These are phyloP conservation scores for Chaunax sp. DNA, from an alignment of 2,797 vertebrate genomes.

Conservation along the genomic window DNA sequence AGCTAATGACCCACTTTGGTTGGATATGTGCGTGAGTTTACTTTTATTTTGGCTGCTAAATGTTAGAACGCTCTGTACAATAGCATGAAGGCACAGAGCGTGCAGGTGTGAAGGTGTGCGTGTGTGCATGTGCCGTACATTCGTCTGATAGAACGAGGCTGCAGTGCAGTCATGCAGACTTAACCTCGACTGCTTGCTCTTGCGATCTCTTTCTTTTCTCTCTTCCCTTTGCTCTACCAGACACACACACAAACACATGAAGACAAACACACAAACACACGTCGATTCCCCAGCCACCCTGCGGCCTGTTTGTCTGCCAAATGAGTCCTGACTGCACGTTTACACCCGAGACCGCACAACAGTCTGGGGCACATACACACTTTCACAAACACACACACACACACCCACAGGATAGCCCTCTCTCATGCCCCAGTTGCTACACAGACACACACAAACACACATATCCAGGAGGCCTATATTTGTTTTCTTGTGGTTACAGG, in stretches of 20 bases:
- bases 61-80: not conserved
- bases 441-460: conserved; percentile 68
- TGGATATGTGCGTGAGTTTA: not conserved
- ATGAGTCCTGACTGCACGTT: conserved; percentile 87
- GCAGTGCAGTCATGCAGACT: conserved; percentile 88
- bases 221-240: conserved; percentile 71
- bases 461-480: conserved; percentile 73
- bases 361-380: conserved; percentile 55
- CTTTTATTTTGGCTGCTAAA: conserved; percentile 6
- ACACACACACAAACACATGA: conserved; percentile 71
- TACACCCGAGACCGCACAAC: conserved; percentile 83
- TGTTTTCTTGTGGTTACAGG: conserved; percentile 80
- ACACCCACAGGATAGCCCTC: conserved; percentile 68
- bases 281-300: conserved; percentile 79
- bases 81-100: conserved; percentile 3
- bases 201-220: conserved; percentile 54
- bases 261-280: conserved; percentile 74
- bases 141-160: conserved; percentile 94
- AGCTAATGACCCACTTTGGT: not conserved
- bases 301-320: conserved; percentile 85
- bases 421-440: conserved; percentile 77
- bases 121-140: conserved; percentile 61
- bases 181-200: conserved; percentile 88
- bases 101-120: not conserved
- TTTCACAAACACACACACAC: conserved; percentile 35